These are phyloP conservation scores for Saguinus midas DNA, from an alignment of 2,113 vertebrate genomes.

Conservation along the genomic window DNA sequence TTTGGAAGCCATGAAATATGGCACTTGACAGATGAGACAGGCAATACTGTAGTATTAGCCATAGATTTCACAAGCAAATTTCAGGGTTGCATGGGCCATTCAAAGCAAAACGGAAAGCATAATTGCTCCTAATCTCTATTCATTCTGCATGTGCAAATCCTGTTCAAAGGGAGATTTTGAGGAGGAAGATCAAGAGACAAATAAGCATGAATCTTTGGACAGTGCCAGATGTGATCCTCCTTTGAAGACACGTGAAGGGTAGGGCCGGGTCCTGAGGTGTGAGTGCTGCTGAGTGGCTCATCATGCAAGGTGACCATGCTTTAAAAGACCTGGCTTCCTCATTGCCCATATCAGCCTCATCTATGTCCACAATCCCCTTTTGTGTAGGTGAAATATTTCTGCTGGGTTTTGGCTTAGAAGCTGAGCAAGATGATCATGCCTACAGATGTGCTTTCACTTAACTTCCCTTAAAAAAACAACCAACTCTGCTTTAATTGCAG, in stretches of 20 bases:
- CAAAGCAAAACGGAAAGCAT: slow-evolving; percentile 59
- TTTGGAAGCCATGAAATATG: slow-evolving; percentile 58
- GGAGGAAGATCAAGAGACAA: slow-evolving; percentile 55
- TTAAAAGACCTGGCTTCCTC: not conserved
- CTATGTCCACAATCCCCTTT: not conserved
- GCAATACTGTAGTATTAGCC: not conserved
- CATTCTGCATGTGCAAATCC: slow-evolving; percentile 62
- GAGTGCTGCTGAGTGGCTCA: not conserved
- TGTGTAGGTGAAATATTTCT: not conserved
- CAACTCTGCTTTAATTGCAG: slow-evolving; percentile 4
- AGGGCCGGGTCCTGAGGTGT: not conserved
- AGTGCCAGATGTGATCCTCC: slow-evolving; percentile 42
- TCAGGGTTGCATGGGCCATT: slow-evolving; percentile 51
- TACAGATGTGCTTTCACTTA: not conserved
- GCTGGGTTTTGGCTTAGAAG: not conserved
- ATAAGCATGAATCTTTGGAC: slow-evolving; percentile 32
- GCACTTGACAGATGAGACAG: slow-evolving; percentile 46
- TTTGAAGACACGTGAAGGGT: slow-evolving; percentile 46
- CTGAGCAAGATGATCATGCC: not conserved
- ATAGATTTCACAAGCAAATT: slow-evolving; percentile 30
- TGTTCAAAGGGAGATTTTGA: slow-evolving; percentile 58
- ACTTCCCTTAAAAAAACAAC: not conserved
- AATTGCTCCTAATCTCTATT: slow-evolving; percentile 66
- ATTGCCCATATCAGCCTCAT: not conserved
- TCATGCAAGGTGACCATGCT: not conserved